Evolutionary conservation across 2,113 vertebrate genomes (phyloP).

Genomic region (Sciurus niger): DNA sequence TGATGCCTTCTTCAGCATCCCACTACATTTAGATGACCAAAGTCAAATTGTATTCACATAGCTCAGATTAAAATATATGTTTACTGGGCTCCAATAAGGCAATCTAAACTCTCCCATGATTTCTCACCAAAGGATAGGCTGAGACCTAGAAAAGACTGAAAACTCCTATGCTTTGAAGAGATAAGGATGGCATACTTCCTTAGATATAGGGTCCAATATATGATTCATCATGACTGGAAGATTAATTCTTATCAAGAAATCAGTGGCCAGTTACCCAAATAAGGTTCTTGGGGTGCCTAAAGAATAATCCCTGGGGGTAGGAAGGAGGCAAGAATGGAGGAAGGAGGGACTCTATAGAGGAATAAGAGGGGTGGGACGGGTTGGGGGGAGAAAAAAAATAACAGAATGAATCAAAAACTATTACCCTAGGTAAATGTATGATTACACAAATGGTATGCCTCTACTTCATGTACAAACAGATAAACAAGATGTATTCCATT

Average conservation of each 20-base stretch:
- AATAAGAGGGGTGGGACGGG: too few relatives aligned
- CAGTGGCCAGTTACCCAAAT: background rate
- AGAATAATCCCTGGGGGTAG: background rate
- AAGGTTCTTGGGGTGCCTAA: background rate
- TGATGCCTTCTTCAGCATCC: slow-evolving; percentile 8
- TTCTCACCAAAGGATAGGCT: background rate
- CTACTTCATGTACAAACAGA: too few relatives aligned
- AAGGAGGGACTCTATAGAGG: too few relatives aligned
- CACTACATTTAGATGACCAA: background rate
- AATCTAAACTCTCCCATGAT: background rate
- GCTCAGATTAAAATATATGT: background rate
- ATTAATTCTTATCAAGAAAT: background rate
- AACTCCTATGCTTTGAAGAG: background rate
- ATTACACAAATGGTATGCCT: too few relatives aligned
- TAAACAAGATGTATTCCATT: too few relatives aligned
- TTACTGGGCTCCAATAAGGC: background rate
- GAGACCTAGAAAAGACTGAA: slow-evolving; percentile 28
- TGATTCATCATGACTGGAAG: background rate
- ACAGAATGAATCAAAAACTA: too few relatives aligned
- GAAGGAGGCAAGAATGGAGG: too few relatives aligned
- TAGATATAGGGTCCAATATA: background rate
- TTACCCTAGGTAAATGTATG: too few relatives aligned
- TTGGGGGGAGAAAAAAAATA: too few relatives aligned
- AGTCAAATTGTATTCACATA: background rate
- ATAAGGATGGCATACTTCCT: background rate